Conservation (phyloP, 1,140 invertebrate genomes). For the Formica exsecta region DNA sequence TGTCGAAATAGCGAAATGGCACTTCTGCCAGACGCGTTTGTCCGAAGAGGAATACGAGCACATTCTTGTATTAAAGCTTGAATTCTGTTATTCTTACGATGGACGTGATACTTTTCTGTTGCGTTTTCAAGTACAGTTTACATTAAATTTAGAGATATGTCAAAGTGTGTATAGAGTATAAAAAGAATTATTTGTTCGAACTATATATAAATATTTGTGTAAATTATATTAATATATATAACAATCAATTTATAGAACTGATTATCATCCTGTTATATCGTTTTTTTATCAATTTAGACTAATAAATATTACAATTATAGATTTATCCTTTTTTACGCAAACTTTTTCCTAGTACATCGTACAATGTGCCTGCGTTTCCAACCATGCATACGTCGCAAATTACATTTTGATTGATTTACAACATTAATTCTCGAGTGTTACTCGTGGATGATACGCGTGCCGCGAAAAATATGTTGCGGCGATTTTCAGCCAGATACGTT, state of each 20-base stretch:
- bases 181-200: neutral
- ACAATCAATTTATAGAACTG: neutral
- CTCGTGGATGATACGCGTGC: slow-evolving; percentile 14
- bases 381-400: slow-evolving; percentile 5
- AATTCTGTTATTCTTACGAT: slow-evolving; percentile 47
- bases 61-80: neutral
- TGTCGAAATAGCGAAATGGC: slow-evolving; percentile 69
- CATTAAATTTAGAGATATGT: slow-evolving; percentile 15
- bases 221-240: neutral
- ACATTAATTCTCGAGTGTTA: slow-evolving; percentile 47
- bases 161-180: neutral
- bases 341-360: neutral
- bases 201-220: neutral
- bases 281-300: neutral
- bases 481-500: slow-evolving; percentile 49
- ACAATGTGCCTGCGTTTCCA: neutral
- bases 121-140: slow-evolving; percentile 18
- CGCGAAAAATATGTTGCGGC: slow-evolving; percentile 49
- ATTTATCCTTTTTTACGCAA: neutral
- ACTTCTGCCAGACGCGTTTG: slow-evolving; percentile 67
- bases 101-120: slow-evolving; percentile 6
- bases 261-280: neutral
- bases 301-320: slow-evolving; percentile 2
- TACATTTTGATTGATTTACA: slow-evolving; percentile 58
- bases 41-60: slow-evolving; percentile 50